Evolutionary conservation across 2,113 vertebrate species (phyloP), one percentile per base, ranked within the genome.

Genomic region (Arvicanthis niloticus): DNA sequence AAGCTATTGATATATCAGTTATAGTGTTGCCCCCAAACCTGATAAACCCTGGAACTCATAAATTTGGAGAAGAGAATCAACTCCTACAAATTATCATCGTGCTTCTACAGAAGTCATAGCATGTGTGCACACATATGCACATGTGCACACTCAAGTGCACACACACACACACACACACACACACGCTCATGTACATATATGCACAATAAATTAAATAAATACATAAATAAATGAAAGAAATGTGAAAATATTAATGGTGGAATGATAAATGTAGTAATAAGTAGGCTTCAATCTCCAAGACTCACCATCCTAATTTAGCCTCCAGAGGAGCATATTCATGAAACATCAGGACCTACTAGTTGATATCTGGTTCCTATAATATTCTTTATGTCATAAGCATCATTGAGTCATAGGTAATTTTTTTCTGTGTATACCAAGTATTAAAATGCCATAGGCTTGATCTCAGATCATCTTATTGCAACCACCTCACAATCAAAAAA

Each of bases 371-470:
- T 56, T 42, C 91, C 10, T 51, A 11, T 51, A 51, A 51, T 9
- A 9, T 24, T 10, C 73, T 31, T 65, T 13, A 10, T 84, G 56
- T 94, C 29, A 5, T 29, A 45, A 77, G 42, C 1, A 60, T 73
- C 26, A n/a, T n/a, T 58, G 1, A 77, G 7, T 76, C 48, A 75
- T 5, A 73, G 53, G 24, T 65, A 19, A 93, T 21, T 51, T 56
- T 7, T 60, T 4, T 72, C 89, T 45, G 29, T 77, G 53, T 37
- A 73, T 31, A 56, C 8, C 1, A 56, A 68, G 10, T 40, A 19
- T 60, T 6, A 82, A 80, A 48, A 37, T 2, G 0, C 29, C 2
- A 0, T 3, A 4, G 75, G 4, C 3, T 76, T 15, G 6, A 8
- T 34, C 22, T 60, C 78, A 80, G 21, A 87, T 29, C 24, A 73